Evolutionary conservation across 2,797 vertebrate species (phyloP).

Genomic region (Pteropus rufus): DNA sequence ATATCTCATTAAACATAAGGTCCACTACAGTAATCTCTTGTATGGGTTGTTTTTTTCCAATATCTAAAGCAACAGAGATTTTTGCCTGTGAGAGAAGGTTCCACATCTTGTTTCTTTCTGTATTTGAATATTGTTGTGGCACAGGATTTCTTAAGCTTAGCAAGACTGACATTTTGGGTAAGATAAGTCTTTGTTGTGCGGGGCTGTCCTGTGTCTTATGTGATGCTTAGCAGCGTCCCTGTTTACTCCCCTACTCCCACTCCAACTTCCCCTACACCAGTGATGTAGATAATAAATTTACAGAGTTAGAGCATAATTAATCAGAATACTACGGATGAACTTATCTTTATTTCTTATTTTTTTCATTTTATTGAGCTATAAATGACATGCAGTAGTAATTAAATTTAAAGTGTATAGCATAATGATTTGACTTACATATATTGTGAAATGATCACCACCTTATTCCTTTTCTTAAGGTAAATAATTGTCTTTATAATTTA

Average conservation of each 20-base stretch:
- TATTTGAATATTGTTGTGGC: not conserved
- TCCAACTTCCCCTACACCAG: not conserved
- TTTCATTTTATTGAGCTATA: not conserved
- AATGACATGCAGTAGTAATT: not conserved
- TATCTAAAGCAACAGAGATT: not conserved
- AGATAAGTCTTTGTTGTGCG: not conserved
- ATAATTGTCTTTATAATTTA: not conserved
- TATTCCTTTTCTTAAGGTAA: not conserved
- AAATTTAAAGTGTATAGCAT: not conserved
- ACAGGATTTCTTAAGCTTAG: not conserved
- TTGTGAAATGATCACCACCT: not conserved
- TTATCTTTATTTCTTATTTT: not conserved
- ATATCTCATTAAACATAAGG: not conserved
- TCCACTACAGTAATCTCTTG: not conserved
- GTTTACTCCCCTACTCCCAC: not conserved
- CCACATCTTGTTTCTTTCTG: not conserved
- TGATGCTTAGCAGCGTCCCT: not conserved
- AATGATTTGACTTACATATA: not conserved
- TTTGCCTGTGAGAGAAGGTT: not conserved
- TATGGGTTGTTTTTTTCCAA: not conserved
- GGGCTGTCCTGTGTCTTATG: rapidly evolving
- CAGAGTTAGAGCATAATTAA: not conserved
- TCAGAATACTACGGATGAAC: not conserved
- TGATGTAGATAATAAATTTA: not conserved
- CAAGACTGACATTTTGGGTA: not conserved